Evolutionary conservation across 1,140 invertebrate species (phyloP).

Genomic region (Drosophila carrolli): DNA sequence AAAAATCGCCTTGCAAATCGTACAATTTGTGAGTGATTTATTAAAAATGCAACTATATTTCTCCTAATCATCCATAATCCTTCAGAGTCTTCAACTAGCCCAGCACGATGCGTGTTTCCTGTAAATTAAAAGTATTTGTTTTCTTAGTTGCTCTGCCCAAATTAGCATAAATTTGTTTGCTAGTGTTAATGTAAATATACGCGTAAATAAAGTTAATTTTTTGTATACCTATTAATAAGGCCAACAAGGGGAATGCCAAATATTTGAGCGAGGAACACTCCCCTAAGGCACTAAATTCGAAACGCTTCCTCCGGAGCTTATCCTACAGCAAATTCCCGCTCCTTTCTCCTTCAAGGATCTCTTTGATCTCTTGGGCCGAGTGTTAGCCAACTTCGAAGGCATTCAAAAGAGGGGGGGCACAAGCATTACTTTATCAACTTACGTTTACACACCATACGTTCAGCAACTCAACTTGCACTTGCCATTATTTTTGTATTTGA

Average conservation of each 20-base stretch:
- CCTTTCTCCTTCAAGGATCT: conserved; percentile 52
- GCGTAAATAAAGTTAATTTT: conserved; percentile 9
- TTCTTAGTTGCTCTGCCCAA: conserved; percentile 57
- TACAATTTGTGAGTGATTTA: no score
- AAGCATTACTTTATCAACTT: conserved; percentile 18
- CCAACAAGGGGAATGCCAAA: conserved; percentile 49
- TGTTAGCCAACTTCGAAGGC: conserved; percentile 40
- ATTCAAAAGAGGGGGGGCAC: conserved; percentile 22
- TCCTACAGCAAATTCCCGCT: conserved; percentile 36
- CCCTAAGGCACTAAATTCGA: conserved; percentile 31
- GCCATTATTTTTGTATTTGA: conserved; percentile 74
- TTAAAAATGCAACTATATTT: not conserved
- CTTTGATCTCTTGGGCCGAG: conserved; percentile 48
- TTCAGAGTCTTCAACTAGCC: conserved; percentile 28
- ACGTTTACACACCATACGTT: conserved; percentile 28
- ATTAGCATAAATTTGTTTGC: conserved; percentile 61
- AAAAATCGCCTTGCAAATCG: not conserved
- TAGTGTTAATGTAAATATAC: conserved; percentile 57
- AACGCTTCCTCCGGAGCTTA: conserved; percentile 25
- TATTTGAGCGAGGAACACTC: conserved; percentile 35
- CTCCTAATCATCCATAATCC: conserved; percentile 38
- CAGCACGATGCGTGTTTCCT: conserved; percentile 50
- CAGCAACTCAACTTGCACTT: conserved; percentile 66
- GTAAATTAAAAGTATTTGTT: conserved; percentile 72
- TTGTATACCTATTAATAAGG: conserved; percentile 12